Evolutionary conservation across 1,140 invertebrate species (phyloP).

Genomic region (Nymphalis io): DNA sequence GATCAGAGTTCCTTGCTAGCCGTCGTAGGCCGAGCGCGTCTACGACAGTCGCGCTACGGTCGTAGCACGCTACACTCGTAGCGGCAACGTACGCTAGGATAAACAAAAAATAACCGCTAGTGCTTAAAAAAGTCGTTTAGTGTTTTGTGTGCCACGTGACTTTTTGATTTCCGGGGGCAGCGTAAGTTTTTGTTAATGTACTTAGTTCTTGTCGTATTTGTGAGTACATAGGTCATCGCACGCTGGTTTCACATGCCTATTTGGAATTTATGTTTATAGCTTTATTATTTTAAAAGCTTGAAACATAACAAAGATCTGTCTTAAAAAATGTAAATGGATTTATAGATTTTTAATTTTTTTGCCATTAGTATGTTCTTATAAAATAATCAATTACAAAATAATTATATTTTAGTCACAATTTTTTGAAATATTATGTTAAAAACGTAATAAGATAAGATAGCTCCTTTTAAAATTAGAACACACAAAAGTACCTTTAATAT

Average conservation of each 20-base stretch:
- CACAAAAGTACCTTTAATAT: too few relatives aligned
- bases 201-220: background rate
- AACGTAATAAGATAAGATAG: too few relatives aligned
- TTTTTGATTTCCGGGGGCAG: background rate
- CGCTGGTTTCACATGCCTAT: slow-evolving; percentile 10
- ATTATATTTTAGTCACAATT: too few relatives aligned
- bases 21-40: slow-evolving; percentile 52
- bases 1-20: slow-evolving; percentile 62
- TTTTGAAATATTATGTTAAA: too few relatives aligned
- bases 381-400: too few relatives aligned
- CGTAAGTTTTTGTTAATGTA: background rate
- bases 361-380: too few relatives aligned
- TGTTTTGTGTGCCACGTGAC: slow-evolving; percentile 23
- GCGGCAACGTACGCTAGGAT: slow-evolving; percentile 27
- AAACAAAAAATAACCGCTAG: slow-evolving; percentile 15
- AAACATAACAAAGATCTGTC: background rate
- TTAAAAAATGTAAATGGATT: too few relatives aligned
- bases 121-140: slow-evolving; percentile 19
- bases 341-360: too few relatives aligned
- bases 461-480: too few relatives aligned
- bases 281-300: slow-evolving; percentile 16
- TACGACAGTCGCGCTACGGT: slow-evolving; percentile 61
- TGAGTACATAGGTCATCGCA: background rate
- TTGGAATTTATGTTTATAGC: slow-evolving; percentile 6
- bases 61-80: slow-evolving; percentile 63